Evolutionary conservation across 2,888 invertebrate species (phyloP), one percentile per base, ranked within the genome.

Genomic region (Apodemia hepburni): DNA sequence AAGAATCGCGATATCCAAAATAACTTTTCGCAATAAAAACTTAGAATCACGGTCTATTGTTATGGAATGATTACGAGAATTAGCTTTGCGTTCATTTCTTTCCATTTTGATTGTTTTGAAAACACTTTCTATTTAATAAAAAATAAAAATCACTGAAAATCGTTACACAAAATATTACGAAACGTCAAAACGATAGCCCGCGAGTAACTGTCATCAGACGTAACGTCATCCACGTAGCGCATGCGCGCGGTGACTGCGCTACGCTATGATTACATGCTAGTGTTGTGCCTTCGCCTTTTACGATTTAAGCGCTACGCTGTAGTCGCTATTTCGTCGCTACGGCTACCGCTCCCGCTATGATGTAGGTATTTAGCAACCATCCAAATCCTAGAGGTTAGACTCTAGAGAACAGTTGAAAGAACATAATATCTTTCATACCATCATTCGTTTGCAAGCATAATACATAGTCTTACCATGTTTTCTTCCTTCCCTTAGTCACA

Each of bases 1-100:
- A 66, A 96, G 78, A 73, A 96, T 93, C 65, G 92, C 74, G 74
- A 95, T 89, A 90, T 96, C 96, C 79, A 95, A 83, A 70, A 94
- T 77, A 71, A 95, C 92, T 88, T 95, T 95, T 75, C 93, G 92
- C 75, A 95, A 79, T 74, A 94, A 86, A 72, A 87, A 84, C 79
- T 85, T 92, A 57, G 93, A 88, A 71, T 93, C 92, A 75, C 92
- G 88, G 76, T 93, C 93, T 85, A 93, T 91, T 59, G 84, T 84
- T 66, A 85, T 79, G 22, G 85, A 81, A 73, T 85, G 84, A 62
- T 74, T 80, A 68, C 87, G 86, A 66, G 82, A 81, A 71, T 84
- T 87, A 9, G 79, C 73, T 80, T 85, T 87, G 33, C 87, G 80
- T 68, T 87, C 85, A 73, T 81, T 87, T 75, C 85, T 82, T 69